Percentiles rank a stretch among this genome's conserved stretches.
phyloP scores from a whole-genome alignment of 2,797 vertebrate species.

The Neosalanx taihuensis region DNA sequence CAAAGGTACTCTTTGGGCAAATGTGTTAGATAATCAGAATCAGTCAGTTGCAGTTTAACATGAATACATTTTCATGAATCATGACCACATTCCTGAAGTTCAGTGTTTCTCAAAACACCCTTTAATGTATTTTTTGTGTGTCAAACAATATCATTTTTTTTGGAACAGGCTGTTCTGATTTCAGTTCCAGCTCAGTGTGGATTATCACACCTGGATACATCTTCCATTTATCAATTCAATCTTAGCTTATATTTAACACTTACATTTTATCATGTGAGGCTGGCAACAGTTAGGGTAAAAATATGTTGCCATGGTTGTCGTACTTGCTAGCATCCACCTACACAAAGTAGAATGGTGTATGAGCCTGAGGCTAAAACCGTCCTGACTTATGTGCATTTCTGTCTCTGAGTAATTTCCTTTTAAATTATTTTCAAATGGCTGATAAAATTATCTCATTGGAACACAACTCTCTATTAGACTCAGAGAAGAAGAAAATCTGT shows the following conservation, averaged over 20 bases:
- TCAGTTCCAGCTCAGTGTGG: conserved; percentile 61
- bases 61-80: conserved; percentile 22
- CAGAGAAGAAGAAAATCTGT: conserved; percentile 5
- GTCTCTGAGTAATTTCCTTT: conserved; percentile 36
- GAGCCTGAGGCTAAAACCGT: conserved; percentile 43
- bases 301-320: conserved; percentile 37
- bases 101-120: conserved; percentile 46
- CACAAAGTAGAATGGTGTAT: conserved; percentile 24
- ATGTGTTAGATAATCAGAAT: conserved; percentile 19
- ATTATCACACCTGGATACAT: conserved; percentile 59
- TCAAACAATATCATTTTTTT: conserved; percentile 47
- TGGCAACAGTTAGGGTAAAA: conserved; percentile 4
- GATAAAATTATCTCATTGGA: conserved; percentile 17
- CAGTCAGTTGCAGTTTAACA: background rate
- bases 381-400: conserved; percentile 38
- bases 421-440: conserved; percentile 32
- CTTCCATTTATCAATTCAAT: conserved; percentile 62
- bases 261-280: conserved; percentile 59
- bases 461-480: background rate
- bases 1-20: conserved; percentile 22
- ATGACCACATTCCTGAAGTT: conserved; percentile 28
- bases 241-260: conserved; percentile 61
- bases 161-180: conserved; percentile 61
- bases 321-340: conserved; percentile 40
- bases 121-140: conserved; percentile 13